Conservation (phyloP, 2,797 vertebrate genomes). For the Serranus cabrilla region DNA sequence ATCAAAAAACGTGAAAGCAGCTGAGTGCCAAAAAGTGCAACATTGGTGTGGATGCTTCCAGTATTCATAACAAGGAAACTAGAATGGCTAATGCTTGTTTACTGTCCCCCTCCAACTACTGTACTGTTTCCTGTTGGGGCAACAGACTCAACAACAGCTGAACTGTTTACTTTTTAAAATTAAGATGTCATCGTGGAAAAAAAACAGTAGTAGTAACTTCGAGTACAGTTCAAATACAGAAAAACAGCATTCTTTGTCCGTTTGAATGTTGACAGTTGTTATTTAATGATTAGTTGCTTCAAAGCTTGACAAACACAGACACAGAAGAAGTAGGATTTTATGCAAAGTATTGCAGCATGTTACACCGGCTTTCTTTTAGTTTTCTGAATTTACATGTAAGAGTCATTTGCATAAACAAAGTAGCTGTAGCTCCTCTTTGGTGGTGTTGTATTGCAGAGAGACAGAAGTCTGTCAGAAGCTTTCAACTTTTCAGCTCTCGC, state of each 20-base stretch:
- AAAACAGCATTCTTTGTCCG: not conserved
- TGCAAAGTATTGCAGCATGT: constrained; percentile 11
- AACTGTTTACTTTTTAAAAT: not conserved
- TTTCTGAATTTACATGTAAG: constrained; percentile 21
- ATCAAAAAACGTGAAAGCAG: too few species aligned
- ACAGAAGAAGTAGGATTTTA: not conserved
- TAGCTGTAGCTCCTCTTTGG: not conserved
- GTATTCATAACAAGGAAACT: not conserved
- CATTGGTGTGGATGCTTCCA: too few species aligned
- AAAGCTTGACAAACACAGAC: not conserved
- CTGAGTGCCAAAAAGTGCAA: too few species aligned
- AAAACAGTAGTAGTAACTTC: not conserved
- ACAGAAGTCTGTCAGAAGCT: constrained; percentile 3
- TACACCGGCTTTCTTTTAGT: not conserved
- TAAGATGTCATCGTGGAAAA: not conserved
- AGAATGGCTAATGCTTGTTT: too few species aligned
- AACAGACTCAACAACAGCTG: not conserved
- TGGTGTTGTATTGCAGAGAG: constrained; percentile 5
- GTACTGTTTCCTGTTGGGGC: not conserved
- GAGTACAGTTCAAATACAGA: not conserved
- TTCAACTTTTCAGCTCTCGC: constrained; percentile 12
- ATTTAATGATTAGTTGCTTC: not conserved
- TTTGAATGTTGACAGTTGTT: not conserved
- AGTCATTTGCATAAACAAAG: constrained; percentile 45
- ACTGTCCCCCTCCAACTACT: too few species aligned